phyloP scores from a whole-genome alignment of 2,113 vertebrate genomes.

The Gnathonemus echidnorhynchus region DNA sequence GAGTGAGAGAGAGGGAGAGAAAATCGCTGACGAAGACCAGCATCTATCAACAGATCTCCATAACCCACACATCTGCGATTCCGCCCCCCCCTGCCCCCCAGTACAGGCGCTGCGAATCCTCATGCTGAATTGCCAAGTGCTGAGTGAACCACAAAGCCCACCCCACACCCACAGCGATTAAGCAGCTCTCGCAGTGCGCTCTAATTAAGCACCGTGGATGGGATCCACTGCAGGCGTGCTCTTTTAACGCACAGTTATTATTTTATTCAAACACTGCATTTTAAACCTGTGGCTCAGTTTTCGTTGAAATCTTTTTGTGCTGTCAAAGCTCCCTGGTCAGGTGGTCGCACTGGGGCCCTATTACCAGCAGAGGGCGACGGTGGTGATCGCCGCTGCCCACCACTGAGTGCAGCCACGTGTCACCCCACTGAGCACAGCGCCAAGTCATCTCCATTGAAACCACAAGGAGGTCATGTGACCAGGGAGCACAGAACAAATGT shows the following conservation, averaged over 20 bases:
- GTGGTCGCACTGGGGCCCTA: neutral
- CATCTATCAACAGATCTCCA: constrained; percentile 31
- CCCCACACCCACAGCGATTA: constrained; percentile 26
- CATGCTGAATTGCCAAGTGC: constrained; percentile 26
- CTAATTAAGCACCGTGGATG: constrained; percentile 42
- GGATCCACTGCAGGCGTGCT: constrained; percentile 20
- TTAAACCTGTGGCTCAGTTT: neutral
- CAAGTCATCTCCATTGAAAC: neutral
- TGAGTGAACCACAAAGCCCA: constrained; percentile 39
- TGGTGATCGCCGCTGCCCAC: neutral
- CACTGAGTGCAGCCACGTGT: neutral
- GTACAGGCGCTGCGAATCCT: constrained; percentile 12
- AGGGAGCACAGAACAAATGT: neutral
- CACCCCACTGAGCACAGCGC: neutral
- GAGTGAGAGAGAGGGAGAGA: neutral
- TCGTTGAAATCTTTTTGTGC: neutral
- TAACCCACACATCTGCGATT: constrained; percentile 7
- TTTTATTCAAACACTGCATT: neutral
- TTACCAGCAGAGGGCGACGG: neutral
- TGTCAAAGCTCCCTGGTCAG: neutral
- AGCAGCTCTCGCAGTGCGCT: constrained; percentile 15
- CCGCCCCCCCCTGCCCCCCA: constrained; percentile 21
- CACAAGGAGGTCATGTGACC: neutral
- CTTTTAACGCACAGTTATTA: neutral
- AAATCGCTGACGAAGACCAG: neutral